Evolutionary conservation across 2,888 invertebrate genomes (phyloP), one percentile per base, ranked within the genome.

Genomic region (Tyria jacobaeae): DNA sequence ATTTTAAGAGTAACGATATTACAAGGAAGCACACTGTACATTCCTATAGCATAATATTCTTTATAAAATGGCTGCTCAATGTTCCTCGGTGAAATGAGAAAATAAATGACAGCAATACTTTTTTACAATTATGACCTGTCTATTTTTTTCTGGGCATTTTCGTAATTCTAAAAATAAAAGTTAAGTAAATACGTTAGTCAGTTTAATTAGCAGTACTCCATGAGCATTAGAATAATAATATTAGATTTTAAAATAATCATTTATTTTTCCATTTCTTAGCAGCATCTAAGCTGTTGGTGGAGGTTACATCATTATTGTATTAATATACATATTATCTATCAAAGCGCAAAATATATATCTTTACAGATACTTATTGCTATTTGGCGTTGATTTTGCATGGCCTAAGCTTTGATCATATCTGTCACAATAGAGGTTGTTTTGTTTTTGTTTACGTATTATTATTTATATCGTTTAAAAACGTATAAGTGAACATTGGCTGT

Each of bases 341-440:
- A 81, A 81, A 81, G 85, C 85, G 81, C 85, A 85, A 85, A 62
- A 0, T 37, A 39, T 27, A 41, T 25, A 25, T 53, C n/a, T n/a
- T n/a, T n/a, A n/a, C 37, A 39, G 5, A 5, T 41, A 27, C n/a
- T n/a, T 27, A 27, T 25, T 27, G 12, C 2, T 39, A 5, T 17
- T 25, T 25, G 12, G 25, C 27, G 6, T 54, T 39, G 17, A 27
- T 54, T 27, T 39, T 54, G 53, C 39, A 54, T 39, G 17, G 39
- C 17, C 37, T n/a, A n/a, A n/a, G 27, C 27, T 14, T 41, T 17
- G 12, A 3, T 4, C 1, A 0, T 39, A 39, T 25, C 25, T 15
- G 12, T 7, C 7, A 7, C 24, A 0, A 12, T 10, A 5, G 9
- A 25, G n/a, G 3, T 34, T 12, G 5, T 6, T 17, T 34, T 1